Conservation (phyloP, 2,888 invertebrate species). For the Danaus chrysippus region DNA sequence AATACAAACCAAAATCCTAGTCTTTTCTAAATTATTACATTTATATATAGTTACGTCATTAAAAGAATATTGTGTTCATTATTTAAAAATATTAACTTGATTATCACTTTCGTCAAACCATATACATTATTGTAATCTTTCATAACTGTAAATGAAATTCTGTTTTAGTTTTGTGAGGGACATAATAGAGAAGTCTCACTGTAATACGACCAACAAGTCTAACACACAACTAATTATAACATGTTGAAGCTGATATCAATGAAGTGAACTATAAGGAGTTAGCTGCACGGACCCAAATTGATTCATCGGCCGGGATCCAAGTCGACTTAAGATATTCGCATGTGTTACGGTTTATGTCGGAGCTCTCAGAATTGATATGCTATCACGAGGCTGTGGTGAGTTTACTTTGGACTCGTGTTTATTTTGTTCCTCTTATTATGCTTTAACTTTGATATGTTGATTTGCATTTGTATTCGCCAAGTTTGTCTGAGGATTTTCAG, state of each 20-base stretch:
- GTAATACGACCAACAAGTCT: too few relatives aligned
- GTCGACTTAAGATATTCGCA: conserved; percentile 22
- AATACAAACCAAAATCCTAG: not conserved
- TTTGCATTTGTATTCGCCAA: conserved; percentile 8
- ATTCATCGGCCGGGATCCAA: conserved; percentile 19
- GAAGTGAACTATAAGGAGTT: not conserved
- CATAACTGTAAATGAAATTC: too few relatives aligned
- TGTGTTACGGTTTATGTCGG: conserved; percentile 17
- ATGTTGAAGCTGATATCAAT: not conserved
- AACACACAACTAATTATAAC: not conserved
- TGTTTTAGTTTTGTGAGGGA: too few relatives aligned
- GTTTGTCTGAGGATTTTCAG: conserved; percentile 8
- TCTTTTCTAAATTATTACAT: not conserved
- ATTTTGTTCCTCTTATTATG: conserved; percentile 13
- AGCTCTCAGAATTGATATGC: conserved; percentile 13
- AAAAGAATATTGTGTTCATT: too few relatives aligned
- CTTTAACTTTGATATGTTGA: conserved; percentile 9
- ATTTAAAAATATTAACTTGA: too few relatives aligned
- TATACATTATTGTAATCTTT: too few relatives aligned
- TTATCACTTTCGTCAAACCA: too few relatives aligned
- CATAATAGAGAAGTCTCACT: too few relatives aligned
- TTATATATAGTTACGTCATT: too few relatives aligned
- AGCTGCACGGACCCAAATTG: conserved; percentile 17
- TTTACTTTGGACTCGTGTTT: conserved; percentile 18
- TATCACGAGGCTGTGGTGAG: conserved; percentile 9